phyloP scores from a whole-genome alignment of 2,113 vertebrate species.

The Rallus limicola region DNA sequence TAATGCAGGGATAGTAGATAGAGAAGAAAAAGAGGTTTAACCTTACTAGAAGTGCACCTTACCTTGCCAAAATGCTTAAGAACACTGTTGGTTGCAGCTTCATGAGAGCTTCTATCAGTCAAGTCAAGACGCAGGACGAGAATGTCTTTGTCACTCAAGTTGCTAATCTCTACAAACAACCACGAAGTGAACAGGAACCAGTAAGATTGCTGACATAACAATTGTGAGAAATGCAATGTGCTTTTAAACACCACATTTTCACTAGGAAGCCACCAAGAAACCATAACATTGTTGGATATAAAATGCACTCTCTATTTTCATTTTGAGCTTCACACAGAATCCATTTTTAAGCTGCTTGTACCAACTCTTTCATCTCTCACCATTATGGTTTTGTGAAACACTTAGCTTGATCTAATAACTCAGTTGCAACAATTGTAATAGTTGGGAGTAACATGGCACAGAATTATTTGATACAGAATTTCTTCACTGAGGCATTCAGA shows the following conservation, averaged over 20 bases:
- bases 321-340: not conserved
- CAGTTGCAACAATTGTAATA: not conserved
- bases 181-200: not conserved
- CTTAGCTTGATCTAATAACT: not conserved
- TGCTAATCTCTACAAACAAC: constrained; percentile 79
- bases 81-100: constrained; percentile 81
- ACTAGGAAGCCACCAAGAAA: not conserved
- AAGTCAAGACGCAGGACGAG: constrained; percentile 91
- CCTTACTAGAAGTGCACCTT: constrained; percentile 11
- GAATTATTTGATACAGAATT: not conserved
- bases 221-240: not conserved
- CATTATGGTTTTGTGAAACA: not conserved
- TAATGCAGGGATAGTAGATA: not conserved
- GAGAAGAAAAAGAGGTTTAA: not conserved
- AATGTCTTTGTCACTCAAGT: constrained; percentile 84
- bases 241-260: not conserved
- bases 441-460: not conserved
- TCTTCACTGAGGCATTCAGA: not conserved
- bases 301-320: not conserved
- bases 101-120: constrained; percentile 81
- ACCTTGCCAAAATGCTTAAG: constrained; percentile 90
- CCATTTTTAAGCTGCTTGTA: not conserved
- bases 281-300: not conserved
- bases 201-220: not conserved
- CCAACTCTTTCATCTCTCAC: not conserved